Base-by-base conservation (phyloP, 1,140 invertebrate species). In the Sycophila sp. region DNA sequence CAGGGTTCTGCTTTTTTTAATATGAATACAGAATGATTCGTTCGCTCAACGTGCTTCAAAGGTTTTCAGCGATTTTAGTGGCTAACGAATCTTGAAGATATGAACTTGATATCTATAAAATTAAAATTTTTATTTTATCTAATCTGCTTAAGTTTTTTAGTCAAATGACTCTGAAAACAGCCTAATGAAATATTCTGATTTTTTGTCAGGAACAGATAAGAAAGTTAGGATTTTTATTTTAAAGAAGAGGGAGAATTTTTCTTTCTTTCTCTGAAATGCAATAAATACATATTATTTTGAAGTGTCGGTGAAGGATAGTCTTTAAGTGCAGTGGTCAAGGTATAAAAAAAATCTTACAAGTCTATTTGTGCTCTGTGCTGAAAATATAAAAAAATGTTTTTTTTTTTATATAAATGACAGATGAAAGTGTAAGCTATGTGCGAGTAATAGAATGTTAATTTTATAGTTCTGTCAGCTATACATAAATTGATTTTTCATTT, bases 281-380 rank as follows among this genome's bases (percentile, higher is more conserved):
- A 69, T 68, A 60, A 62, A 32, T 24, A 26, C 56, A 47, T 17
- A 56, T 63, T 58, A 7, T 2, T 65, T 71, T 36, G 10, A 71
- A 71, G 40, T 60, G 51, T 56, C 47, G 55, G 55, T 71, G 63
- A 15, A 42, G 45, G 55, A 60, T 66, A 38, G 53, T 60, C 24
- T 59, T 65, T 62, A 69, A 55, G 22, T 45, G 22, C 26, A 67
- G 22, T 13, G 30, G 28, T 58, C 38, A 34, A 47, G 42, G 42
- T 24, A 19, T 67, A 34, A 17, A 56, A 34, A 56, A 40, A n/a
- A 28, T 45, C 22, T 62, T 47, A 47, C 28, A 11, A 47, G 47
- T 47, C 7, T 36, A 59, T 34, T 45, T 47, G 38, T 58, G 40
- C 53, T 58, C 47, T 59, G 22, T 68, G 36, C 45, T 13, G 17